Evolutionary conservation across 2,888 invertebrate species (phyloP).

Genomic region (Acleris literana): DNA sequence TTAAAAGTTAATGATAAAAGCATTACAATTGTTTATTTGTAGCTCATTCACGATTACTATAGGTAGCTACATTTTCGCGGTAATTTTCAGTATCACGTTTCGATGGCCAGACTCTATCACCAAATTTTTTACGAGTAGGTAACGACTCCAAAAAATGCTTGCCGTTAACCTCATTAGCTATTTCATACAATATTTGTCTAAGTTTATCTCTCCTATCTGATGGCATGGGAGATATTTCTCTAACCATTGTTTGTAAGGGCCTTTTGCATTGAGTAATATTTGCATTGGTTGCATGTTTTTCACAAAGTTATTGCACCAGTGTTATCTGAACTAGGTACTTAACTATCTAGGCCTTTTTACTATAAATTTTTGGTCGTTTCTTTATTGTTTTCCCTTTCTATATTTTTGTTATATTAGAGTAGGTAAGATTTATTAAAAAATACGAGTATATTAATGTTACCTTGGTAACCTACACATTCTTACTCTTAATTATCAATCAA

Average conservation of each 20-base stretch:
- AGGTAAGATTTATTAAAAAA: no score
- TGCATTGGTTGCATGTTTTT: slow-evolving; percentile 48
- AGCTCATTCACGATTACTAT: no score
- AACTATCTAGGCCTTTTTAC: not conserved
- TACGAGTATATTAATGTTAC: no score
- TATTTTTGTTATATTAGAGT: no score
- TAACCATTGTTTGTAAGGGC: slow-evolving; percentile 52
- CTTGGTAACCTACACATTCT: no score
- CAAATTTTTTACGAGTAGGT: not conserved
- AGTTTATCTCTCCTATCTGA: slow-evolving; percentile 59
- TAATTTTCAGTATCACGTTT: no score
- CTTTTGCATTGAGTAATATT: slow-evolving; percentile 64
- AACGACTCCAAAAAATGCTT: not conserved
- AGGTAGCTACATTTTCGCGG: no score
- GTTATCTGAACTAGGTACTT: not conserved
- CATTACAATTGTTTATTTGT: no score
- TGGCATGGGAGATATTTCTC: slow-evolving; percentile 49
- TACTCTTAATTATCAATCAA: no score
- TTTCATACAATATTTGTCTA: slow-evolving; percentile 53
- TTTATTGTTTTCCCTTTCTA: no score
- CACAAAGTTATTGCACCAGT: slow-evolving; percentile 8
- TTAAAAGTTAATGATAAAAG: no score
- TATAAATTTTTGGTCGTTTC: not conserved
- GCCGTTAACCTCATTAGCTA: slow-evolving; percentile 52
- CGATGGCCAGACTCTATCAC: no score